These are phyloP conservation scores for Drosophila simulans DNA, from an alignment of 1,140 invertebrate species.

Conservation along the genomic window DNA sequence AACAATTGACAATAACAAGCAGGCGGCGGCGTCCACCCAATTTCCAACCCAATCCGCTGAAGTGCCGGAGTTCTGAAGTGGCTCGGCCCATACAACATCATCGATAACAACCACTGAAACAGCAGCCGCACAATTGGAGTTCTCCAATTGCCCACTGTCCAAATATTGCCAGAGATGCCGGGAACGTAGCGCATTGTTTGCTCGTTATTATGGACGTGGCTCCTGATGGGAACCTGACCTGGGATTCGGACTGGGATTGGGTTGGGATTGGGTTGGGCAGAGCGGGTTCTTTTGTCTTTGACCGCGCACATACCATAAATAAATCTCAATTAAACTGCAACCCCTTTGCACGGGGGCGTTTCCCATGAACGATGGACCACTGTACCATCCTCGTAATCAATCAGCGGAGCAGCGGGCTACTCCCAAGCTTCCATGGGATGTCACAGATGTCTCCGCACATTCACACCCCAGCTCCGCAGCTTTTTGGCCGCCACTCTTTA, in stretches of 20 bases:
- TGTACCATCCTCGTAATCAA: conserved; percentile 60
- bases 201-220: conserved; percentile 69
- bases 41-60: conserved; percentile 57
- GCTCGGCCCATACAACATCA: conserved; percentile 45
- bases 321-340: conserved; percentile 82
- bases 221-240: conserved; percentile 43
- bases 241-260: not conserved
- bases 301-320: conserved; percentile 60
- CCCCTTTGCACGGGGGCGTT: conserved; percentile 58
- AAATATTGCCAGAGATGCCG: conserved; percentile 67
- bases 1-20: conserved; percentile 81
- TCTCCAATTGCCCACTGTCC: conserved; percentile 72
- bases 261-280: not conserved
- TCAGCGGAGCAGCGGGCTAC: conserved; percentile 46
- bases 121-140: conserved; percentile 64
- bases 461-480: conserved; percentile 55
- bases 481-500: conserved; percentile 71
- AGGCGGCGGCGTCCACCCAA: conserved; percentile 67
- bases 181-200: conserved; percentile 55
- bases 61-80: conserved; percentile 26
- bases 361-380: conserved; percentile 14
- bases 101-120: conserved; percentile 53
- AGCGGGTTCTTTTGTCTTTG: conserved; percentile 60
- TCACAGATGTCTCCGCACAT: conserved; percentile 47
- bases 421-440: conserved; percentile 20